Evolutionary conservation across 1,140 invertebrate genomes (phyloP), one percentile per base, ranked within the genome.

Genomic region (Proctacanthus coquilletti): DNA sequence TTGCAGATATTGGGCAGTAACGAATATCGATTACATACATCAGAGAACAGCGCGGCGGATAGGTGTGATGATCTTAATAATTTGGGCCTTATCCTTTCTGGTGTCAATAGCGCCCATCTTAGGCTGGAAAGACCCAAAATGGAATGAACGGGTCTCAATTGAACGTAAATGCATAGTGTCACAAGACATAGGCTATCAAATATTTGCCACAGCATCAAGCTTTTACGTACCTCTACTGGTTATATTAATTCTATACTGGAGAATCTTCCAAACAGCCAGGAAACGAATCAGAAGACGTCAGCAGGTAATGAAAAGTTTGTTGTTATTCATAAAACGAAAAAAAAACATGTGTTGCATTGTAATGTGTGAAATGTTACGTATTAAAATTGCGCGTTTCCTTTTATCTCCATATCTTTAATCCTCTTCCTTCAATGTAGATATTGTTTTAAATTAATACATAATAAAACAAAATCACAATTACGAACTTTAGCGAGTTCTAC

Each of bases 11-110:
- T 93, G 88, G 88, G 86, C 88, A 35, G 87, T 96, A 41, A 95
- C 89, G 14, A 84, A 92, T 59, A 84, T 95, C 35, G 85, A 93
- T 63, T 96, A 95, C 65, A 87, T 91, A 29, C 79, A 89, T 48
- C 80, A 84, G 38, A 64, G 89, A 42, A 91, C 82, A 11, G 39
- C 39, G 19, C 13, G 69, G 42, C 66, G 80, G 42, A 93, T 96
- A 49, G 75, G 83, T 42, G 68, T 74, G 4, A 85, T 96, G 79
- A 86, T 97, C 37, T 68, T 77, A 19, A 56, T 83, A 8, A 80
- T 94, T 13, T 97, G 92, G 92, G 64, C 74, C n/a, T 75, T 89
- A 5, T 84, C 91, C 1, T 66, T 92, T 27, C 71, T 87, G 35
- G 83, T 96, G 21, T 93, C 86, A 13, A 66, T 93, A 35, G 86